These are phyloP conservation scores for Bruchidius siliquastri DNA, from an alignment of 2,888 invertebrate species.

Conservation along the genomic window DNA sequence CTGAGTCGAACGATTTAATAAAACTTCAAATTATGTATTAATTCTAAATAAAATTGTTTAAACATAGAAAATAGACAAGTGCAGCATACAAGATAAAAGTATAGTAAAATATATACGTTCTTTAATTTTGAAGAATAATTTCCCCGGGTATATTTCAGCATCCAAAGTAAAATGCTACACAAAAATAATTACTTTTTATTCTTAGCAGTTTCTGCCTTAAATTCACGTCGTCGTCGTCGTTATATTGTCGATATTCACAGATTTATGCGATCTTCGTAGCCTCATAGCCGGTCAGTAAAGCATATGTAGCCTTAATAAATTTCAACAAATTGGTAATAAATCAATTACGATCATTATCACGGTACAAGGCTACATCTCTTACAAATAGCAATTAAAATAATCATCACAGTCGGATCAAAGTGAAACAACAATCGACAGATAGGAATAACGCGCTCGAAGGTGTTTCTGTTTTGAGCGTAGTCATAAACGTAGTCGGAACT, in stretches of 20 bases:
- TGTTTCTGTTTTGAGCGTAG: slow-evolving; percentile 13
- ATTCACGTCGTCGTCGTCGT: neutral
- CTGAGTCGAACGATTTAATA: too few relatives aligned
- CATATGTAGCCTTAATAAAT: slow-evolving; percentile 40
- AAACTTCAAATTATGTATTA: too few relatives aligned
- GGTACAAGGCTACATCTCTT: slow-evolving; percentile 45
- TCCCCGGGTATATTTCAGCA: neutral
- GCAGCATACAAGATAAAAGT: too few relatives aligned
- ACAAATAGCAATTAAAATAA: slow-evolving; percentile 49
- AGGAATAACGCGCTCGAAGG: slow-evolving; percentile 16
- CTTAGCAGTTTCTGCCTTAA: neutral
- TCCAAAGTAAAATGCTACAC: neutral
- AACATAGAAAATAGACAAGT: too few relatives aligned
- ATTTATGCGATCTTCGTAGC: slow-evolving; percentile 32
- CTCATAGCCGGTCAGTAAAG: slow-evolving; percentile 35
- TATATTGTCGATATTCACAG: slow-evolving; percentile 30
- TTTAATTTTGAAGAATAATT: too few relatives aligned
- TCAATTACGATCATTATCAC: slow-evolving; percentile 50
- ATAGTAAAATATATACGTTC: too few relatives aligned
- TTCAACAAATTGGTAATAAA: slow-evolving; percentile 47
- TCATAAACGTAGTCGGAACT: neutral
- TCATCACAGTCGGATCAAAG: slow-evolving; percentile 42
- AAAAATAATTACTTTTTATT: neutral
- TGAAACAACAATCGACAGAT: slow-evolving; percentile 36
- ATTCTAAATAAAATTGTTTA: too few relatives aligned